Percentiles rank a stretch among this genome's conserved stretches.
phyloP scores from a whole-genome alignment of 2,113 vertebrate species.

The Lepidothrix coronata region DNA sequence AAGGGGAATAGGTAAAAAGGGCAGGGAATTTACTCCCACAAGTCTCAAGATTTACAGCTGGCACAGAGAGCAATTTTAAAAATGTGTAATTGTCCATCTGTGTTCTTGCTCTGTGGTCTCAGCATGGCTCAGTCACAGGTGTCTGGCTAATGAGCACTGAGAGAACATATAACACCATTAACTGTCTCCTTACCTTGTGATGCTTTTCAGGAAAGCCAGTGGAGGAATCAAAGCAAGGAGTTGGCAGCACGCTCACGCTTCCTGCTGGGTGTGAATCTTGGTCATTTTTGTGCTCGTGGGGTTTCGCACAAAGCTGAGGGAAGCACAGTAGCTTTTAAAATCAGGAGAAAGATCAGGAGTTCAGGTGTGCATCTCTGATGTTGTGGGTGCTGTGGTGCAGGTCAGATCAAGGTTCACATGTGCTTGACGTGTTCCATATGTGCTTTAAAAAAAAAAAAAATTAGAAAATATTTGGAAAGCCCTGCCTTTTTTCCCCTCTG shows the following conservation, averaged over 20 bases:
- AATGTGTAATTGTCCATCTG: neutral
- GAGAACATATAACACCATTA: neutral
- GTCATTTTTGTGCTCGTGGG: neutral
- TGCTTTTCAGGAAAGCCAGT: neutral
- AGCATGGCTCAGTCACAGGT: neutral
- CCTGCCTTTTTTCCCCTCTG: neutral
- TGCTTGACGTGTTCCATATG: accelerated
- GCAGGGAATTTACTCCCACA: neutral
- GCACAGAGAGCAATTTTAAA: neutral
- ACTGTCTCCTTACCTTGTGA: neutral
- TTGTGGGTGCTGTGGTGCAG: neutral
- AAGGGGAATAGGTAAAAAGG: neutral
- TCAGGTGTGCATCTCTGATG: neutral
- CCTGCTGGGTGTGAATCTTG: neutral
- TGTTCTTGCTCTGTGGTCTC: neutral
- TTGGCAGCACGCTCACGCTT: neutral
- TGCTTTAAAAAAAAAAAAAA: neutral
- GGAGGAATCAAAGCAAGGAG: neutral
- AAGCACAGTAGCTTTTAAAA: neutral
- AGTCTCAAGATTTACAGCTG: neutral
- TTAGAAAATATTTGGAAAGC: neutral
- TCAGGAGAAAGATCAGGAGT: neutral
- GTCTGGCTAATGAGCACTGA: neutral
- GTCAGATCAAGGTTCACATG: neutral
- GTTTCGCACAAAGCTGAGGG: neutral